Base-by-base conservation (phyloP, 2,797 vertebrate genomes). In the Macropodus opercularis region DNA sequence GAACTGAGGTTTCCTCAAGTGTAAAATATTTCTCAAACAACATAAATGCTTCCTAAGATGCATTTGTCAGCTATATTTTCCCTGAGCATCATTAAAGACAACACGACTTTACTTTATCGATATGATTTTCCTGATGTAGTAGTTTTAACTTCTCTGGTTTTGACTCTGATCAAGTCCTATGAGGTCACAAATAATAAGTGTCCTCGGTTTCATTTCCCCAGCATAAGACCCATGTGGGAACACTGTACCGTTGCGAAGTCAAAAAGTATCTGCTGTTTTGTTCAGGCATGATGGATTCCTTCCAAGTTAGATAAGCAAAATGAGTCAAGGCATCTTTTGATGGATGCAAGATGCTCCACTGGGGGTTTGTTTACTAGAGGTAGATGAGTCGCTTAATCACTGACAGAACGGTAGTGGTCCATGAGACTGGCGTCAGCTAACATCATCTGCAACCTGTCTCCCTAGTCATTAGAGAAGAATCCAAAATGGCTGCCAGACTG, bases 321-420 rank as follows among this genome's bases (percentile, higher is more conserved):
- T 63, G 43, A 77, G 54, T 77, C 72, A 74, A 78, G 72, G 58
- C 68, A 72, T 84, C 53, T 68, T 82, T 72, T 87, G 85, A 91
- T 87, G 80, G 87, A 89, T 87, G 71, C 77, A 84, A 87, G 84
- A 89, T 85, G 75, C 77, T 81, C 81, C 54, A 58, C 70, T 73
- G 69, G 73, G 85, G 77, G 68, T 86, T 86, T 87, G 80, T 90
- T 87, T 88, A 84, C 80, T 76, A 69, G 77, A 36, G 72, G 63
- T 79, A 85, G 84, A 89, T 87, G 86, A 89, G 83, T 89, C 87
- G 87, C 86, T 91, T 90, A 84, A 88, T 91, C 85, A 89, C 87
- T 87, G 84, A 84, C 83, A 88, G 82, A 70, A 56, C 43, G 77
- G 69, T 76, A 84, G 85, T 83, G 83, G 86, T 86, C 85, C 77